These are phyloP conservation scores for Botrylloides violaceus DNA, from an alignment of 23 tunicate species.

Conservation along the genomic window DNA sequence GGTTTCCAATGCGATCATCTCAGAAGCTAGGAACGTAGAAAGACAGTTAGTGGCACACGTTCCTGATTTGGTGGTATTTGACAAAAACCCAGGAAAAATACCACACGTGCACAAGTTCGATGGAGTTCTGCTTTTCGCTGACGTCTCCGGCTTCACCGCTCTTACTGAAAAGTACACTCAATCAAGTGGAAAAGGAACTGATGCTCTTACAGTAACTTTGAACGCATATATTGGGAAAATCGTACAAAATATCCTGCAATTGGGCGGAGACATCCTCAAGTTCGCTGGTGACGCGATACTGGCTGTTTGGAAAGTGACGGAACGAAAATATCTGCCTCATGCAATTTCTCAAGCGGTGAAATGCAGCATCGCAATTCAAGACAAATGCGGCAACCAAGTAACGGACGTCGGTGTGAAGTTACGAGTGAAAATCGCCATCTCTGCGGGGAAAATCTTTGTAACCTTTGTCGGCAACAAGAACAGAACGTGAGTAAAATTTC, in stretches of 20 bases:
- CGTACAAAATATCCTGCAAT: constrained; percentile 55
- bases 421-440: constrained; percentile 93
- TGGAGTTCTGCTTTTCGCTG: constrained; percentile 96
- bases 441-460: constrained; percentile 88
- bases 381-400: constrained; percentile 79
- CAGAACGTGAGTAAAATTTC: constrained; percentile 8
- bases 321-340: constrained; percentile 39
- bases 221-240: constrained; percentile 90
- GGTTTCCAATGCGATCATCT: not conserved
- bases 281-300: constrained; percentile 99
- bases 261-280: constrained; percentile 91
- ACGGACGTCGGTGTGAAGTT: constrained; percentile 97
- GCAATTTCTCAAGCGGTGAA: constrained; percentile 79
- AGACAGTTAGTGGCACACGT: constrained; percentile 57
- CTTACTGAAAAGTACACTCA: constrained; percentile 86
- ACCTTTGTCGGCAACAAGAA: constrained; percentile 88
- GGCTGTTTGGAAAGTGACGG: constrained; percentile 90
- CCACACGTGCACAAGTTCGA: constrained; percentile 74
- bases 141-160: constrained; percentile 96
- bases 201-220: constrained; percentile 79
- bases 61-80: constrained; percentile 82
- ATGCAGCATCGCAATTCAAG: constrained; percentile 77
- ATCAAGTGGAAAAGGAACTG: constrained; percentile 83
- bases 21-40: constrained; percentile 33
- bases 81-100: constrained; percentile 42